phyloP scores from a whole-genome alignment of 2,888 invertebrate species.

The Scelioninae gen. 1 region DNA sequence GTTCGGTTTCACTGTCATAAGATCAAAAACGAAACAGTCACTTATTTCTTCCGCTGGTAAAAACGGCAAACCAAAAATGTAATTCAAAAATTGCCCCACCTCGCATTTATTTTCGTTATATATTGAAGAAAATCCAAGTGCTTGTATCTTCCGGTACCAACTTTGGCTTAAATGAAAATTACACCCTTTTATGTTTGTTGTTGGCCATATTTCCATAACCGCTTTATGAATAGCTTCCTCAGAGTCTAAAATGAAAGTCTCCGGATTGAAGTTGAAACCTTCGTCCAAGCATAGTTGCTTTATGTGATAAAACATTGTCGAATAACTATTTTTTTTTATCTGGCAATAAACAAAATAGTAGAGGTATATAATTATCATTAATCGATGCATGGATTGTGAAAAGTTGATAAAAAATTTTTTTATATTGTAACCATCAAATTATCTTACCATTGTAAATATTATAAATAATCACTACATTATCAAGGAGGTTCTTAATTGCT shows the following conservation, averaged over 20 bases:
- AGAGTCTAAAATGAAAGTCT: slow-evolving; percentile 16
- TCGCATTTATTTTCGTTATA: not conserved
- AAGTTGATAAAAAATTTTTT: slow-evolving; percentile 19
- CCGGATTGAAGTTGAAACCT: slow-evolving; percentile 1
- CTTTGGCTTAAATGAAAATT: no score
- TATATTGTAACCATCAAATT: no score
- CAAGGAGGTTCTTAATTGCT: no score
- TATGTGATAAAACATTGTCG: not conserved
- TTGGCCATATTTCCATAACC: slow-evolving; percentile 2
- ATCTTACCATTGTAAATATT: no score
- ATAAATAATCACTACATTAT: no score
- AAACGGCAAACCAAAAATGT: slow-evolving; percentile 22
- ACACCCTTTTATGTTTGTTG: no score
- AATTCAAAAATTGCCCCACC: slow-evolving; percentile 13
- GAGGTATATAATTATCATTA: slow-evolving; percentile 17
- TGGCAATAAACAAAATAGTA: slow-evolving; percentile 28
- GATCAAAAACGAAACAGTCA: no score
- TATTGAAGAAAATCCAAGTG: not conserved
- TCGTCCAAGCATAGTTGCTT: not conserved
- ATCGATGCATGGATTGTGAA: slow-evolving; percentile 24
- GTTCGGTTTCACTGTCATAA: slow-evolving; percentile 90
- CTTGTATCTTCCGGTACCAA: slow-evolving; percentile 23
- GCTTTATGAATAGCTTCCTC: slow-evolving; percentile 23
- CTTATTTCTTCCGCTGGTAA: no score
- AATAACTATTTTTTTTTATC: slow-evolving; percentile 15